These are phyloP conservation scores for Aegotheles bennettii DNA, from an alignment of 2,113 vertebrate species.

Conservation along the genomic window DNA sequence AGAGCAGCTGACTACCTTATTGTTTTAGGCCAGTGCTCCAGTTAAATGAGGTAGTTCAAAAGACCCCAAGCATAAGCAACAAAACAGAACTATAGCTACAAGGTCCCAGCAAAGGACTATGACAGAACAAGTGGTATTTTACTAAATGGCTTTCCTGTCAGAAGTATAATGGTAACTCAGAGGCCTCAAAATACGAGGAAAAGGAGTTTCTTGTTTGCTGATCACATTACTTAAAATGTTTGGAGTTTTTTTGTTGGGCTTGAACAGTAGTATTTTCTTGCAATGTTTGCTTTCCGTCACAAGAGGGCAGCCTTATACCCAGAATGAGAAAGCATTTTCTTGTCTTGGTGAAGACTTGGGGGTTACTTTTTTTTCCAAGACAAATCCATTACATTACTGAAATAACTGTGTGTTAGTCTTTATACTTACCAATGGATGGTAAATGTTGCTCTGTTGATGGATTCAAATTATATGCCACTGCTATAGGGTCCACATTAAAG, in stretches of 20 bases:
- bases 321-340: background rate
- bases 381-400: background rate
- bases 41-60: background rate
- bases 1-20: background rate
- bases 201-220: background rate
- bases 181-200: background rate
- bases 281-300: background rate
- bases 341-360: background rate
- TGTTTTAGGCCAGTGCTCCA: background rate
- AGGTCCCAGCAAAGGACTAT: background rate
- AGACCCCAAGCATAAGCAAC: background rate
- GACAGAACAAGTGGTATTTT: background rate
- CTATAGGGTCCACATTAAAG: slow-evolving; percentile 78
- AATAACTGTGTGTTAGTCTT: accelerated
- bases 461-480: slow-evolving; percentile 76
- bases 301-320: slow-evolving; percentile 48
- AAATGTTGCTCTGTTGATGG: slow-evolving; percentile 47
- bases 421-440: slow-evolving; percentile 53
- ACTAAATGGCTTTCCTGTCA: background rate
- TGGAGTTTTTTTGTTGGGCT: background rate
- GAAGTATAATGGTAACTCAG: background rate
- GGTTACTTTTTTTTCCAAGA: background rate
- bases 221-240: accelerated
- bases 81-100: background rate
- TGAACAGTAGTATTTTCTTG: background rate